These are phyloP conservation scores for Lepidocyrtinus sp. DNA, from an alignment of 2,888 invertebrate genomes.

Conservation along the genomic window DNA sequence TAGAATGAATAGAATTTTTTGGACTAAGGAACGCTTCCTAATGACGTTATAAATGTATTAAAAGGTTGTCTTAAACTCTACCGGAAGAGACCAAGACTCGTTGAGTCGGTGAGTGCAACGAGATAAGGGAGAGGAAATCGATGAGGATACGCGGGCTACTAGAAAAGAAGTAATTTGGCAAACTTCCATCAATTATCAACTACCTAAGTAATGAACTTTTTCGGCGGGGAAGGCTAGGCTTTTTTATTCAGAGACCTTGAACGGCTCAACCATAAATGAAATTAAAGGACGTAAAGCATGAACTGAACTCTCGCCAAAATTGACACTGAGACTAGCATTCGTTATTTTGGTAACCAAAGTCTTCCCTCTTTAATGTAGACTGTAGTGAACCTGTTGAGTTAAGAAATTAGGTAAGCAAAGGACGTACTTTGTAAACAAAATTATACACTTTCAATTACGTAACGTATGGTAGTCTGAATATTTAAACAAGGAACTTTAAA, in stretches of 20 bases:
- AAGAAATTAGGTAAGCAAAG: background rate
- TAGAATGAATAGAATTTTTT: too few relatives aligned
- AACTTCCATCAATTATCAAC: constrained; percentile 31
- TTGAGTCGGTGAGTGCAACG: background rate
- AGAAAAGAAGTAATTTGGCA: constrained; percentile 39
- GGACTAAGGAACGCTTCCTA: background rate
- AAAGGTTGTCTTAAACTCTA: background rate
- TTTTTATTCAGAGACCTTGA: background rate
- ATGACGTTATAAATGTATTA: constrained; percentile 1
- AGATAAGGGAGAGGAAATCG: constrained; percentile 20
- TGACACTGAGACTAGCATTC: background rate
- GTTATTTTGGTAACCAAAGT: background rate
- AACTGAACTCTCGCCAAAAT: background rate
- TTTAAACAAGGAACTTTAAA: too few relatives aligned
- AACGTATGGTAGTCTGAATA: too few relatives aligned
- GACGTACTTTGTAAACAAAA: too few relatives aligned
- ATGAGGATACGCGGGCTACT: constrained; percentile 23
- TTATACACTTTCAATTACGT: too few relatives aligned
- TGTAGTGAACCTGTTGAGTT: background rate
- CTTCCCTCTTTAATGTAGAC: background rate
- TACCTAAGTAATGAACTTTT: constrained; percentile 10
- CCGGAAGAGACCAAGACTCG: background rate
- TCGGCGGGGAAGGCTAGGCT: background rate
- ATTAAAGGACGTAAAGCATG: background rate
- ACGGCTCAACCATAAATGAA: background rate